Evolutionary conservation across 2,797 vertebrate genomes (phyloP), one percentile per base, ranked within the genome.

Genomic region (Macrochelys suwanniensis): DNA sequence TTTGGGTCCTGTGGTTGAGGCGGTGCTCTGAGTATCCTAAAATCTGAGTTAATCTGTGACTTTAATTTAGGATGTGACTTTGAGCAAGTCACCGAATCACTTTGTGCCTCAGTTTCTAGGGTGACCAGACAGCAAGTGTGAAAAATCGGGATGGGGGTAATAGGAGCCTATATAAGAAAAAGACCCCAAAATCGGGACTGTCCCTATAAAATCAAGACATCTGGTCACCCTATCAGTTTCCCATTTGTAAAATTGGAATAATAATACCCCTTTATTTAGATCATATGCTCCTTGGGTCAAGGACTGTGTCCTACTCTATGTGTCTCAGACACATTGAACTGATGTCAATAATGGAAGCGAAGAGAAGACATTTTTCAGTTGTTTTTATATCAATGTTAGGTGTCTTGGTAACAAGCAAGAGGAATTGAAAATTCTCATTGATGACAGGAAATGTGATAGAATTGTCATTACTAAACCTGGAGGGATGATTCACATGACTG

Each of bases 51-150:
- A 28, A 42, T 2, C 28, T 91, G 45, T 89, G 33, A 51, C 61
- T n/a, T 77, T 23, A 85, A 90, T 37, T 65, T 83, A 87, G 7
- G 25, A 4, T 77, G 47, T 49, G 74, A 47, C 74, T 71, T 77
- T 56, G 50, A 93, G 76, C 3, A 61, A 94, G 17, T 6, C 21
- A 87, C 57, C 45, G 87, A 26, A 42, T 85, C 28, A 10, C 31
- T 83, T 45, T 0, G 3, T 91, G 25, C 21, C 65, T 83, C 47
- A 0, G 0, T 0, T 77, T 89, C 53, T 42, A 42, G 37, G 37
- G 37, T 42, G 37, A 42, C 37, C 37, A 42, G 37, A 42, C 37
- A 42, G 37, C 37, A 42, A 42, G 37, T 42, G 37, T 42, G 37
- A 42, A 42, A 42, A 42, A 42, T 42, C 37, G 37, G 37, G 37